Evolutionary conservation across 2,888 invertebrate species (phyloP).

Genomic region (Tigriopus californicus): DNA sequence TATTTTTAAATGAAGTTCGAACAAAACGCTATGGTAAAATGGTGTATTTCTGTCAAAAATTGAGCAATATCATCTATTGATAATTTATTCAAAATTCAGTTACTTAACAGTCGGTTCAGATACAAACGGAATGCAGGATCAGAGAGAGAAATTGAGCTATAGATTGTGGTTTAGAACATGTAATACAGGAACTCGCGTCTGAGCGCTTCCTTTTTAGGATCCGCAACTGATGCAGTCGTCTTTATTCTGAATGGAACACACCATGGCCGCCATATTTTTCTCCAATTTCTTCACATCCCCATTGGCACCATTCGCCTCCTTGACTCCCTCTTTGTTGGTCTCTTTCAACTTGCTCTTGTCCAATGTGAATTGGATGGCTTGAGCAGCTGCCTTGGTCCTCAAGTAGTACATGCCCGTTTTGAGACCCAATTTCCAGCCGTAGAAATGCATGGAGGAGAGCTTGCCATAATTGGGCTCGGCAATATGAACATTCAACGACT

Average conservation of each 20-base stretch:
- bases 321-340: neutral
- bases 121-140: too few relatives aligned
- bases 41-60: too few relatives aligned
- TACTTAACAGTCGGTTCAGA: too few relatives aligned
- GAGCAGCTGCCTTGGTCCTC: slow-evolving; percentile 83
- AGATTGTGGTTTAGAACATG: too few relatives aligned
- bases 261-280: slow-evolving; percentile 50
- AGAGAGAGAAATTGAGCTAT: too few relatives aligned
- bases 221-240: slow-evolving; percentile 75
- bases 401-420: slow-evolving; percentile 82
- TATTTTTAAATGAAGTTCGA: too few relatives aligned
- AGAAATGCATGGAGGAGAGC: slow-evolving; percentile 93
- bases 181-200: too few relatives aligned
- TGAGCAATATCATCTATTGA: too few relatives aligned
- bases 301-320: slow-evolving; percentile 16
- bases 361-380: slow-evolving; percentile 93
- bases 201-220: slow-evolving; percentile 36
- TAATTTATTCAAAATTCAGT: too few relatives aligned
- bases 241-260: slow-evolving; percentile 68
- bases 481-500: slow-evolving; percentile 92
- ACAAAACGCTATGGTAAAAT: too few relatives aligned
- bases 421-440: slow-evolving; percentile 68
- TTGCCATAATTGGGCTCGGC: slow-evolving; percentile 83
- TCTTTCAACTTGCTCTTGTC: slow-evolving; percentile 51
- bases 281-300: slow-evolving; percentile 20